Base-by-base conservation (phyloP, 2,797 vertebrate species). In the Xyrichtys novacula region DNA sequence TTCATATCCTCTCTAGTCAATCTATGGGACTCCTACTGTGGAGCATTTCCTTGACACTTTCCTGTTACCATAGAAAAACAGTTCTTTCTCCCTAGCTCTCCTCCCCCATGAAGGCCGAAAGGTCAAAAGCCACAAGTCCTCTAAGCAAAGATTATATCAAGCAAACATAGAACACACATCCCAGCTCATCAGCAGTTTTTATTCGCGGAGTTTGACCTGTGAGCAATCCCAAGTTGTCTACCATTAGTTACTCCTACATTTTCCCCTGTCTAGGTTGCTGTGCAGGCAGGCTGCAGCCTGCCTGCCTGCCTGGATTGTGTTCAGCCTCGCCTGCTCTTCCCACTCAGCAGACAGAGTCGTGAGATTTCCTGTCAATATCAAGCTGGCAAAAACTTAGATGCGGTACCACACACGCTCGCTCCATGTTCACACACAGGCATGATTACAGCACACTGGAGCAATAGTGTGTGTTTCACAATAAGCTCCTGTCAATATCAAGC, bases 261-360 rank as follows among this genome's bases (percentile, higher is more conserved):
- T 75, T 34, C 47, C 7, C 28, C 7, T 19, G 23, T 55, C 54
- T 15, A 15, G 15, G 10, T 32, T 2, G 16, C 26, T 11, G 53
- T 44, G 34, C 43, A 67, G 67, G 52, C 91, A 87, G 71, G 89
- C 84, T 70, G 63, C 81, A 80, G 84, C 90, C 28, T 83, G 88
- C 72, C 54, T n/a, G n/a, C n/a, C 49, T 1, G 43, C 39, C 71
- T 40, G 19, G 43, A 36, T 64, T 57, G 26, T 72, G 69, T 76
- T 83, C 58, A 79, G 80, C 57, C 65, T 49, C 57, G 83, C 52
- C 80, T 65, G 70, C 49, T 74, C 59, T 54, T 22, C 76, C 63
- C 65, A 79, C 81, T 57, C 78, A 69, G 65, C 71, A 78, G 69
- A 74, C 70, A 56, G 58, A 80, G 48, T 67, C 79, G 81, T 59